phyloP scores from a whole-genome alignment of 2,888 invertebrate genomes.

The Lysandra bellargus region DNA sequence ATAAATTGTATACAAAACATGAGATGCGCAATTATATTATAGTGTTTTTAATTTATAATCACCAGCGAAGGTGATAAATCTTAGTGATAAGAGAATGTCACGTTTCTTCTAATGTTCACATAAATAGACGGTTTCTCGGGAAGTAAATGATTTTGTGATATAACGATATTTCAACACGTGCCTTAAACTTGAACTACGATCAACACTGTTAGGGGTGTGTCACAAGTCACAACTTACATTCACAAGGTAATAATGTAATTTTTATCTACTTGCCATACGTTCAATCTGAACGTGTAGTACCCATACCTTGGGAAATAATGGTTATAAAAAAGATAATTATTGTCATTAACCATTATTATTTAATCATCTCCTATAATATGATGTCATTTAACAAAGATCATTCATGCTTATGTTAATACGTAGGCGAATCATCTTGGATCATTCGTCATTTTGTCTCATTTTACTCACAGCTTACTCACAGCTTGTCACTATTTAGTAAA shows the following conservation, averaged over 20 bases:
- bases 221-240: not conserved
- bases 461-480: not conserved
- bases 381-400: slow-evolving; percentile 9
- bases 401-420: not conserved
- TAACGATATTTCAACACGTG: not conserved
- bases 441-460: not conserved
- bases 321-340: not conserved
- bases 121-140: not conserved
- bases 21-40: not conserved
- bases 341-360: not conserved
- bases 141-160: not conserved
- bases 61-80: slow-evolving; percentile 6
- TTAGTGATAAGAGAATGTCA: not conserved
- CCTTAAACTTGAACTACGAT: too few species aligned
- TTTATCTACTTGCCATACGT: too few species aligned
- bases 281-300: too few species aligned
- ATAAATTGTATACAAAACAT: not conserved
- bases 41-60: not conserved
- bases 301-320: not conserved
- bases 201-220: not conserved
- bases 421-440: slow-evolving; percentile 13
- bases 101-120: not conserved
- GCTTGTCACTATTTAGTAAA: not conserved
- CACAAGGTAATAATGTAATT: too few species aligned
- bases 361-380: not conserved